These are phyloP conservation scores for Nomada flava DNA, from an alignment of 2,888 invertebrate species.

Conservation along the genomic window DNA sequence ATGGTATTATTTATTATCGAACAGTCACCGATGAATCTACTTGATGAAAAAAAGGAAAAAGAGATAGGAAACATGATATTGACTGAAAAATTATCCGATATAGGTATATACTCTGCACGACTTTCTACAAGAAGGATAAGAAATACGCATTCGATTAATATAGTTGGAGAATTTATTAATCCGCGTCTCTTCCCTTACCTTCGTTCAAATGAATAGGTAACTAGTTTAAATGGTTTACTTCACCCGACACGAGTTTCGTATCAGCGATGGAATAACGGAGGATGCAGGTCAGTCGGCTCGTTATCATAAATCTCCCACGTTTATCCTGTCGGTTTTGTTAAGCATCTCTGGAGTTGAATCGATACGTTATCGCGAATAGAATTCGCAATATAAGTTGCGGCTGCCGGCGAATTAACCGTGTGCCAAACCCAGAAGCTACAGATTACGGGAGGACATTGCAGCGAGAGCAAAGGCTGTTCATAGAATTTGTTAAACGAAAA, in stretches of 20 bases:
- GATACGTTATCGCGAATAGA: constrained; percentile 20
- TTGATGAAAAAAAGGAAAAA: too few species aligned
- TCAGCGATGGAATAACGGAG: background rate
- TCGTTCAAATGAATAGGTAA: background rate
- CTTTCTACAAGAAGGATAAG: background rate
- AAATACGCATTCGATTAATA: too few species aligned
- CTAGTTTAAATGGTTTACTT: background rate
- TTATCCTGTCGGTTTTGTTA: constrained; percentile 1
- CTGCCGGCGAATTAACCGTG: constrained; percentile 13
- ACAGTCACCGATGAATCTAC: background rate
- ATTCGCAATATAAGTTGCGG: constrained; percentile 15
- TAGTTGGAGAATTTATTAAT: background rate
- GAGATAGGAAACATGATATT: constrained; percentile 2
- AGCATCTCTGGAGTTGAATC: constrained; percentile 8
- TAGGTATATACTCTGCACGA: background rate
- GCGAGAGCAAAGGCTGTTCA: background rate
- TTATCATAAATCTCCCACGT: constrained; percentile 16
- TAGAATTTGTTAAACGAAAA: background rate
- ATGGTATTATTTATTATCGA: constrained; percentile 44
- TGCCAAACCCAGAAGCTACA: background rate
- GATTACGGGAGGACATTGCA: background rate
- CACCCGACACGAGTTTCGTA: background rate
- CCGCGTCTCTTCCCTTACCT: background rate
- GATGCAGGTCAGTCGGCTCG: constrained; percentile 11
- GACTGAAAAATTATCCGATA: background rate